Evolutionary conservation across 2,888 invertebrate genomes (phyloP).

Genomic region (Punctoribates punctum): DNA sequence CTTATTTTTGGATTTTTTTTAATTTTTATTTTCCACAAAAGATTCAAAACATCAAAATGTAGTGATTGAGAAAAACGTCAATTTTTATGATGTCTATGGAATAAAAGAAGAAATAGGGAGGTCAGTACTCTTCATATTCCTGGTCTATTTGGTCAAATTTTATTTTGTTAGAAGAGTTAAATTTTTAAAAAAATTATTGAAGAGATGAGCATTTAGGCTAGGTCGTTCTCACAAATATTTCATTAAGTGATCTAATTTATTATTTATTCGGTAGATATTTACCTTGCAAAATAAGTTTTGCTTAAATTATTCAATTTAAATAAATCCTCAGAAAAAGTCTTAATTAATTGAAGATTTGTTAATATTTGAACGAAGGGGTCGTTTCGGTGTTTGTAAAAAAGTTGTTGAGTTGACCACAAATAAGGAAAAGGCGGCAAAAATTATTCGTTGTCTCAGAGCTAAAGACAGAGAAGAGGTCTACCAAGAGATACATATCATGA

Average conservation of each 20-base stretch:
- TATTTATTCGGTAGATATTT: too few species aligned
- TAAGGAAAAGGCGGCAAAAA: slow-evolving; percentile 74
- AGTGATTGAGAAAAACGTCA: slow-evolving; percentile 59
- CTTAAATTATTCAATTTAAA: background rate
- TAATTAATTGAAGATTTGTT: background rate
- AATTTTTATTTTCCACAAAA: background rate
- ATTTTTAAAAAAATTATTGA: too few species aligned
- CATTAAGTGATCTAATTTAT: too few species aligned
- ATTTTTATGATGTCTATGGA: slow-evolving; percentile 63
- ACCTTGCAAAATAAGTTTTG: too few species aligned
- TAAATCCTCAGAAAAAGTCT: background rate
- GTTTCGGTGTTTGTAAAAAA: slow-evolving; percentile 58
- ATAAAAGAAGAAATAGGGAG: slow-evolving; percentile 67
- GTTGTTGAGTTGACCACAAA: slow-evolving; percentile 63
- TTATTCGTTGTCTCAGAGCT: slow-evolving; percentile 68
- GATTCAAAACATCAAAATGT: slow-evolving; percentile 51
- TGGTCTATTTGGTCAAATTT: too few species aligned
- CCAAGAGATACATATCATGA: slow-evolving; percentile 83
- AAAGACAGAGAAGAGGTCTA: slow-evolving; percentile 71
- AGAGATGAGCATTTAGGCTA: too few species aligned
- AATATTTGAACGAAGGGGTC: slow-evolving; percentile 52
- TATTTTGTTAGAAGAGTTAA: too few species aligned
- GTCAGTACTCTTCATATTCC: too few species aligned
- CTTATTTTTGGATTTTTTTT: background rate
- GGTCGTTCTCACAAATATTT: too few species aligned